phyloP scores from a whole-genome alignment of 2,113 vertebrate species.

The Lipophrys pholis region DNA sequence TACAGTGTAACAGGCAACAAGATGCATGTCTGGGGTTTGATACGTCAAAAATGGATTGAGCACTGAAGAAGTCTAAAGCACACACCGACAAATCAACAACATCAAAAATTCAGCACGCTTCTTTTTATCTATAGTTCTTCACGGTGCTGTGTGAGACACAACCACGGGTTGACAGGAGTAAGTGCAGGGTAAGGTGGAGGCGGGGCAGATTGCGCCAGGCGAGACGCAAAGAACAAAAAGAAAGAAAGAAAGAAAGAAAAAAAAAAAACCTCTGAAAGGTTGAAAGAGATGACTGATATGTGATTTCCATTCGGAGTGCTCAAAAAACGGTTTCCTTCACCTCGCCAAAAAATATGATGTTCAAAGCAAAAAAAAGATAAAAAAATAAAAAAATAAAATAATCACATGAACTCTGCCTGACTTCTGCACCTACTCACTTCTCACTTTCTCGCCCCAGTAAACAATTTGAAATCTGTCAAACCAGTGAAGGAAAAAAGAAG shows the following conservation, averaged over 20 bases:
- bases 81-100: neutral
- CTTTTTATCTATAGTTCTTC: conserved; percentile 5
- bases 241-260: conserved; percentile 20
- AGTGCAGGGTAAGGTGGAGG: conserved; percentile 8
- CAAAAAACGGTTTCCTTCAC: conserved; percentile 32
- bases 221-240: conserved; percentile 34
- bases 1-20: neutral
- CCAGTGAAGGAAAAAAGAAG: conserved; percentile 37
- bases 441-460: conserved; percentile 41
- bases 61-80: neutral
- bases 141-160: conserved; percentile 26
- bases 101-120: conserved; percentile 4
- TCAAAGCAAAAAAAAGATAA: conserved; percentile 50
- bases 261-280: conserved; percentile 20
- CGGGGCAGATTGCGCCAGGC: conserved; percentile 15
- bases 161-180: conserved; percentile 24
- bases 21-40: neutral
- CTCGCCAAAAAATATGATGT: conserved; percentile 58
- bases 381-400: conserved; percentile 19
- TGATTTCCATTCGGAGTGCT: conserved; percentile 45
- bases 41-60: neutral
- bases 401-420: conserved; percentile 66
- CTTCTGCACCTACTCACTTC: conserved; percentile 51
- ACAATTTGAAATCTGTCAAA: conserved; percentile 66
- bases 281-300: conserved; percentile 41